Percentiles rank a stretch among this genome's conserved stretches.
phyloP scores from a whole-genome alignment of 2,797 vertebrate genomes.

The Garrulus glandarius region DNA sequence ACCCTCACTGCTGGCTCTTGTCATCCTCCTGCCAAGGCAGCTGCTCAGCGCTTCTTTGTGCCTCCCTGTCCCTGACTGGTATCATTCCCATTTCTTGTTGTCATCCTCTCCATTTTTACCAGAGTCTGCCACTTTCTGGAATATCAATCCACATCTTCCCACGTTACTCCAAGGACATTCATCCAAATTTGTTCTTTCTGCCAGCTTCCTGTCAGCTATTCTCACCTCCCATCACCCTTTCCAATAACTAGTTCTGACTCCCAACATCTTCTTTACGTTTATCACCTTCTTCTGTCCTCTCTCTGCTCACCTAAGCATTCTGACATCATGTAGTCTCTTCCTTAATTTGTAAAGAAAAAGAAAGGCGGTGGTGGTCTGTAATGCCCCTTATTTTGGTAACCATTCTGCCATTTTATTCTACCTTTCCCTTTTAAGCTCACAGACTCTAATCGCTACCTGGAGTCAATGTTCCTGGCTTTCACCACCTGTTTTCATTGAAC shows the following conservation, averaged over 20 bases:
- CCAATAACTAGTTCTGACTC: neutral
- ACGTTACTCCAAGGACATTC: neutral
- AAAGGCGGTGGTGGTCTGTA: rapidly evolving
- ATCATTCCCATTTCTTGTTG: neutral
- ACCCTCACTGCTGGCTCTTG: neutral
- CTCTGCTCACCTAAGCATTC: neutral
- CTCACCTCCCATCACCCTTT: neutral
- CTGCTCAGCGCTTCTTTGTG: neutral
- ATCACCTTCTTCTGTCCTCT: neutral
- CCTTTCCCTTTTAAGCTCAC: neutral
- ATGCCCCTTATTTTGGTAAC: neutral
- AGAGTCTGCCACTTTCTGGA: neutral
- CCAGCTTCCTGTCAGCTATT: neutral
- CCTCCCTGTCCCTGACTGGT: neutral
- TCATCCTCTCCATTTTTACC: neutral
- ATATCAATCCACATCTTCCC: neutral
- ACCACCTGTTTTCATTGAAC: neutral
- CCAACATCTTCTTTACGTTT: neutral
- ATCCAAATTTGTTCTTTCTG: neutral
- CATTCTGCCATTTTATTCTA: neutral
- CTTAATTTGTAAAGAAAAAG: neutral
- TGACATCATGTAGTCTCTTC: neutral
- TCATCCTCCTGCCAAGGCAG: neutral
- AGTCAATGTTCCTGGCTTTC: neutral
- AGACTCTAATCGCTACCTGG: neutral